Evolutionary conservation across 2,888 invertebrate species (phyloP).

Genomic region (Hyppa rectilinea): DNA sequence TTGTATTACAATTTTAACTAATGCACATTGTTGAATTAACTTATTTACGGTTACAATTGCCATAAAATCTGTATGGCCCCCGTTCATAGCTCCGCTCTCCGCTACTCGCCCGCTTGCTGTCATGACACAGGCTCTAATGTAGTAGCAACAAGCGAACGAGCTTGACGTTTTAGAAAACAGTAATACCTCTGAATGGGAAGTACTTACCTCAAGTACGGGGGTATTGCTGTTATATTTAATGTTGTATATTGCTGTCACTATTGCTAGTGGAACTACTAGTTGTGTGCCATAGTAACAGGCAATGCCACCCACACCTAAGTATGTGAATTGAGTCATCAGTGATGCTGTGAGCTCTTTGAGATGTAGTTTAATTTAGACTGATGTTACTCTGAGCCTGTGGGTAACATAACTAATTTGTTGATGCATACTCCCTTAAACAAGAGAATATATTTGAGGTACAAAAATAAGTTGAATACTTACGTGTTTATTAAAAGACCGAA

Average conservation of each 20-base stretch:
- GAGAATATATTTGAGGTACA: background rate
- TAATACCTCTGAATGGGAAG: slow-evolving; percentile 15
- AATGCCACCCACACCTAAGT: too few species aligned
- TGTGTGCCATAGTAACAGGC: background rate
- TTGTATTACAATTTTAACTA: too few species aligned
- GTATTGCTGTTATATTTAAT: slow-evolving; percentile 32
- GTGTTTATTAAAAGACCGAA: slow-evolving; percentile 3
- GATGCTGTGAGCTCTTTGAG: background rate
- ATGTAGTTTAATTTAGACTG: background rate
- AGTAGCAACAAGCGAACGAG: slow-evolving; percentile 5
- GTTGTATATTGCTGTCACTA: slow-evolving; percentile 11
- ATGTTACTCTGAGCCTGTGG: background rate
- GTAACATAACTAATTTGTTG: slow-evolving; percentile 2
- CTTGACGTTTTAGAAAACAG: slow-evolving; percentile 27
- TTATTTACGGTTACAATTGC: background rate
- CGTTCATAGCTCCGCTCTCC: background rate
- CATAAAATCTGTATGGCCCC: background rate
- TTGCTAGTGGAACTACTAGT: slow-evolving; percentile 13
- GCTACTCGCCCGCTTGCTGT: slow-evolving; percentile 6
- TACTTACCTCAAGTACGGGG: slow-evolving; percentile 1
- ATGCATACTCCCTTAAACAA: background rate
- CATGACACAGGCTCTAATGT: background rate
- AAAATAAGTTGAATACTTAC: background rate
- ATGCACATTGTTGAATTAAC: background rate
- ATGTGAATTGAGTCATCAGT: background rate